Evolutionary conservation across 1,140 invertebrate species (phyloP).

Genomic region (Bicyclus anynana): DNA sequence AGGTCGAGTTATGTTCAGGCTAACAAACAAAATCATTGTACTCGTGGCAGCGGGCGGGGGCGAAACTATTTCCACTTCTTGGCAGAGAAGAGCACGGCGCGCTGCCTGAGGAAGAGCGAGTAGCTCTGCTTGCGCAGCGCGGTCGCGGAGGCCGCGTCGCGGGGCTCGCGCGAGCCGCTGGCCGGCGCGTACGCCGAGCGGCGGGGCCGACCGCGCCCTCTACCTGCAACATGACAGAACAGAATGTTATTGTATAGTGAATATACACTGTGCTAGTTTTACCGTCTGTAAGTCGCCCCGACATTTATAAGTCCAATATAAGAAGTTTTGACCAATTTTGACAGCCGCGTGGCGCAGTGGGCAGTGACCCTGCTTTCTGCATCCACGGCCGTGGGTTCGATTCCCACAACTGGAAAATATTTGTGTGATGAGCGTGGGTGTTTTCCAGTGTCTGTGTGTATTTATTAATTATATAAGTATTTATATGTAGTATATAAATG

Average conservation of each 20-base stretch:
- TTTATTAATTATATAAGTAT: too few relatives aligned
- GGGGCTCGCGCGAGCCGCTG: neutral
- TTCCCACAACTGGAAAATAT: too few relatives aligned
- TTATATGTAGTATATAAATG: too few relatives aligned
- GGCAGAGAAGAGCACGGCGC: slow-evolving; percentile 71
- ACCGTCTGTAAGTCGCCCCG: too few relatives aligned
- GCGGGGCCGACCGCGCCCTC: slow-evolving; percentile 35
- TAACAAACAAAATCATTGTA: neutral
- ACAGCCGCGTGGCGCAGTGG: too few relatives aligned
- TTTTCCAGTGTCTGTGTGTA: too few relatives aligned
- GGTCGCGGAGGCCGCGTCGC: slow-evolving; percentile 16
- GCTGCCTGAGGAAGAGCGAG: slow-evolving; percentile 72
- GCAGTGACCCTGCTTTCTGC: too few relatives aligned
- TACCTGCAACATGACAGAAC: slow-evolving; percentile 22
- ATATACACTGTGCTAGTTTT: too few relatives aligned
- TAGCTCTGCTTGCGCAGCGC: slow-evolving; percentile 62
- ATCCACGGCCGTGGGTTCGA: too few relatives aligned
- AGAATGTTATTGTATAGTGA: neutral
- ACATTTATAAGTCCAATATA: too few relatives aligned
- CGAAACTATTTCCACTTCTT: slow-evolving; percentile 72
- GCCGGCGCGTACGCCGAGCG: slow-evolving; percentile 25
- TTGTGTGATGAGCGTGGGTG: too few relatives aligned
- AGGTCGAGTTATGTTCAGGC: neutral
- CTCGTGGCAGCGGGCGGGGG: slow-evolving; percentile 14
- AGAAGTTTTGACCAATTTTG: too few relatives aligned